These are phyloP conservation scores for Saturnia japonica DNA, from an alignment of 2,888 invertebrate species.

Conservation along the genomic window DNA sequence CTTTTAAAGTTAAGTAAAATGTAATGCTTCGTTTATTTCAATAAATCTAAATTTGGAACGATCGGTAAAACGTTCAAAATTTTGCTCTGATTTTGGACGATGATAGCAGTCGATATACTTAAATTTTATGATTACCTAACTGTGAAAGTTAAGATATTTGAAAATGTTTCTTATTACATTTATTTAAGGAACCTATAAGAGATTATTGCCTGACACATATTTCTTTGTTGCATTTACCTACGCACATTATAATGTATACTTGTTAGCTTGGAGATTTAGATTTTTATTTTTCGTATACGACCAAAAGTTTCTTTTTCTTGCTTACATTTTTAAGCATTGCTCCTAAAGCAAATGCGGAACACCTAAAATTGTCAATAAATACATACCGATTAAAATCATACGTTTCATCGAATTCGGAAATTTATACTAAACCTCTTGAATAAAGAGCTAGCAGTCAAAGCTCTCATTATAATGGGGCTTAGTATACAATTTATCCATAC, in stretches of 20 bases:
- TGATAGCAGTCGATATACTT: background rate
- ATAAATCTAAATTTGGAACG: constrained; percentile 35
- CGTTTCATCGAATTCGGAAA: background rate
- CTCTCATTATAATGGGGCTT: background rate
- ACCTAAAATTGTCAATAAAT: background rate
- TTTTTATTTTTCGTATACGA: background rate
- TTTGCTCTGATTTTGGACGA: constrained; percentile 8
- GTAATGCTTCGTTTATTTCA: constrained; percentile 37
- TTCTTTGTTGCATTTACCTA: background rate
- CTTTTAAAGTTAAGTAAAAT: constrained; percentile 35
- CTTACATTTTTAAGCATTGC: background rate
- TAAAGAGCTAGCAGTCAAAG: background rate
- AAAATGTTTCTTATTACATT: background rate
- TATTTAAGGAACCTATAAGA: no score
- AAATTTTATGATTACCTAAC: background rate
- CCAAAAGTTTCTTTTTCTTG: background rate
- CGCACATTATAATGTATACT: background rate
- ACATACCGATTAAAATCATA: background rate
- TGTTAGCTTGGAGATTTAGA: background rate
- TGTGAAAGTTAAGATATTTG: background rate
- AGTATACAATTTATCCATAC: no score
- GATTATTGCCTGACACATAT: background rate
- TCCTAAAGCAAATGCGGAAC: background rate
- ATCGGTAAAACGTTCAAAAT: constrained; percentile 17
- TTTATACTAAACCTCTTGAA: background rate